Evolutionary conservation across 2,888 invertebrate genomes (phyloP).

Genomic region (Hecatera dysodea): DNA sequence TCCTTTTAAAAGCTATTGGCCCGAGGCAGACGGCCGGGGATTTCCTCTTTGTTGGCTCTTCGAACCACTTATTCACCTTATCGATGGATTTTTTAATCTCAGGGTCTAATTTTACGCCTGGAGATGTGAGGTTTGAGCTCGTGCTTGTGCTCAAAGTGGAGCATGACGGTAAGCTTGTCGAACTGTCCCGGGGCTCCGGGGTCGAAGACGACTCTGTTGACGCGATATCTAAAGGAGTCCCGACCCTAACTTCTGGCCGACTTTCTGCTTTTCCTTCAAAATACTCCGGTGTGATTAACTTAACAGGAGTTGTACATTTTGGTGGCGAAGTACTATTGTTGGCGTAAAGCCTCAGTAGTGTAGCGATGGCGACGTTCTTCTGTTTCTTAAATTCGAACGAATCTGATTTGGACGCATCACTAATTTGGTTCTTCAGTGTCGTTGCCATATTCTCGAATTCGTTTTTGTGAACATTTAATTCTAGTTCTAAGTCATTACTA

Average conservation of each 20-base stretch:
- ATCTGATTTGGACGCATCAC: slow-evolving; percentile 64
- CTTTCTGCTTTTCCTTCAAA: slow-evolving; percentile 62
- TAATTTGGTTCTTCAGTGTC: slow-evolving; percentile 73
- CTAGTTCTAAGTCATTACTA: background rate
- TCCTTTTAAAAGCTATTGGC: slow-evolving; percentile 71
- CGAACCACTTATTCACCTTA: slow-evolving; percentile 75
- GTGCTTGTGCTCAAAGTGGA: slow-evolving; percentile 17
- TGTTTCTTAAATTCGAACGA: slow-evolving; percentile 70
- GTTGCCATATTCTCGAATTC: slow-evolving; percentile 61
- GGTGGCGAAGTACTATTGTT: slow-evolving; percentile 30
- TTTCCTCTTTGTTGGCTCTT: slow-evolving; percentile 49
- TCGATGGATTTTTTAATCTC: slow-evolving; percentile 69
- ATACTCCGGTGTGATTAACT: slow-evolving; percentile 76
- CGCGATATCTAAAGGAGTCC: background rate
- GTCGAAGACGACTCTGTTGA: slow-evolving; percentile 28
- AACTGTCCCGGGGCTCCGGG: slow-evolving; percentile 32
- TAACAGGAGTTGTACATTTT: slow-evolving; percentile 53
- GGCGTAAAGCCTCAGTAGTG: slow-evolving; percentile 75
- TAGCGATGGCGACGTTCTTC: slow-evolving; percentile 79
- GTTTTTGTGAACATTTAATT: slow-evolving; percentile 29
- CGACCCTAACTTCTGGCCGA: background rate
- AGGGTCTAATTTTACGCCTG: slow-evolving; percentile 47
- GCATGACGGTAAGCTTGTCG: slow-evolving; percentile 12
- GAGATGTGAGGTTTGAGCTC: background rate
- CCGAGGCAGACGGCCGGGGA: slow-evolving; percentile 55